phyloP scores from a whole-genome alignment of 2,888 invertebrate species.

The Platycnemis pennipes region DNA sequence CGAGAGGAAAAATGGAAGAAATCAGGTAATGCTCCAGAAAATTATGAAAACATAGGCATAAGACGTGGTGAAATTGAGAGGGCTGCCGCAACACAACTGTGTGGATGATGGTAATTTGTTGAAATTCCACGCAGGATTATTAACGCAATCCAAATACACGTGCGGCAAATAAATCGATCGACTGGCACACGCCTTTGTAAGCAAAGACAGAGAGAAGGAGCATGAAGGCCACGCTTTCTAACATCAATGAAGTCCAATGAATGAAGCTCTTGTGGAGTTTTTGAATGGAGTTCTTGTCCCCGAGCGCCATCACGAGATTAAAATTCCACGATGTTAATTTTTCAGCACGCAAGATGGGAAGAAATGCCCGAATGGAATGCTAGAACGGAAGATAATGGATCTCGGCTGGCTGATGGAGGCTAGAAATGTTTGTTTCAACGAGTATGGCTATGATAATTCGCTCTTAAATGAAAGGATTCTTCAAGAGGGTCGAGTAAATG shows the following conservation, averaged over 20 bases:
- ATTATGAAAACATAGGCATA: background rate
- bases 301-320: background rate
- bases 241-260: background rate
- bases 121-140: background rate
- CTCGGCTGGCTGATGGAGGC: background rate
- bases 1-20: no score
- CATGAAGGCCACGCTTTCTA: background rate
- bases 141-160: background rate
- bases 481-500: background rate
- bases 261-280: background rate
- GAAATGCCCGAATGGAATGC: background rate
- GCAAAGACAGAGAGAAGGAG: background rate
- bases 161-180: background rate
- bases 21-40: no score
- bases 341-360: background rate
- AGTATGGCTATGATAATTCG: background rate
- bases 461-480: background rate
- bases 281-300: background rate
- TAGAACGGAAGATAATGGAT: background rate
- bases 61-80: background rate
- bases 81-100: background rate
- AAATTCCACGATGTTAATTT: background rate
- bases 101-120: background rate
- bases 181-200: background rate
- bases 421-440: background rate